Base-by-base conservation (phyloP, 2,888 invertebrate species). In the Scrobipalpa atriplicella region DNA sequence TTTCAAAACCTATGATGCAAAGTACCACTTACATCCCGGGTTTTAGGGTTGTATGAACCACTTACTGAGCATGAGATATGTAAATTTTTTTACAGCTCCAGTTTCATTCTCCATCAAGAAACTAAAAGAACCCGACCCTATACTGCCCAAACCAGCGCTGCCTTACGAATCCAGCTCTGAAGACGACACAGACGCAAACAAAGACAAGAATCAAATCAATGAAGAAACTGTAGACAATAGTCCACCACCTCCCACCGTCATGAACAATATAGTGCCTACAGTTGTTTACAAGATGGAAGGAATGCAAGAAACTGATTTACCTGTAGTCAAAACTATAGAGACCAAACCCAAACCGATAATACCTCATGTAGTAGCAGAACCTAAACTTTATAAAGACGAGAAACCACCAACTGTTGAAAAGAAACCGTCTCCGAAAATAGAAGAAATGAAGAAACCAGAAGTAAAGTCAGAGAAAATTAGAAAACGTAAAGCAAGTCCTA, bases 51-150 rank as follows among this genome's bases (percentile, higher is more conserved):
- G n/a, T n/a, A n/a, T n/a, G n/a, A n/a, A n/a, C n/a, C n/a, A n/a
- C n/a, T n/a, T n/a, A n/a, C n/a, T n/a, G n/a, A n/a, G n/a, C n/a
- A n/a, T n/a, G n/a, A n/a, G n/a, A n/a, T n/a, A n/a, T n/a, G n/a
- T n/a, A n/a, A n/a, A n/a, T n/a, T n/a, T 66, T 69, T 70, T 82
- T 79, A 2, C 84, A 95, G 96, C 94, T 10, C 95, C 97, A 0
- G 97, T 98, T 0, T 96, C 96, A 68, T 98, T 97, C 83, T 97
- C 97, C 0, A 97, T 97, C 54, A 96, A 96, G 78, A 97, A 97
- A 80, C 92, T 95, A 0, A 97, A 97, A 80, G 97, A 96, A 67
- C 95, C 95, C 0, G 95, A 95, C 62, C 89, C 93, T 0, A 90
- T 94, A 1, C 85, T 95, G 1, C 93, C 95, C 3, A 97, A 96